Base-by-base conservation (phyloP, 2,797 vertebrate genomes). In the Valencia hispanica region DNA sequence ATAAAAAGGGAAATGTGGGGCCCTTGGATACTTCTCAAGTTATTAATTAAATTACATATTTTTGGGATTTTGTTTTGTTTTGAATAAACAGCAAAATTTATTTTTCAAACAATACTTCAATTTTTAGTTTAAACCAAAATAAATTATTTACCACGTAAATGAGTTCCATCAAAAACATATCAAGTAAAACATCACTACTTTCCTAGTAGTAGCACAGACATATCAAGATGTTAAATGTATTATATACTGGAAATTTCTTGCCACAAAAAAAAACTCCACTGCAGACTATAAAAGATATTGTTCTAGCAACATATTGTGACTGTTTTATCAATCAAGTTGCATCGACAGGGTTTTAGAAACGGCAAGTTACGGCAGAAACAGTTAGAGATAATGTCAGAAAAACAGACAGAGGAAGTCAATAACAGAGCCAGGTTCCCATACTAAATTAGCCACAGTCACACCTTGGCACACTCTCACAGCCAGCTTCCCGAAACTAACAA, bases 401-500 rank as follows among this genome's bases (percentile, higher is more conserved):
- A 70, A 82, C 77, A 78, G 85, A 77, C 68, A 79, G 77, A 86
- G 80, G 77, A 77, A 79, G 84, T 85, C 88, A 83, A 66, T 78
- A 81, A 81, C 70, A 77, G 57, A 77, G 71, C 86, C 77, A 69
- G 87, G 75, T 77, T 79, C 66, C 79, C 79, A 83, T 82, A 80
- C 80, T 80, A 88, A 88, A 93, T 91, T 89, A 89, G 71, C 80
- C 79, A 76, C 75, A 90, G 88, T 89, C 84, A 74, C 85, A 92
- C 87, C 78, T 80, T 88, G 89, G 86, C 91, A 89, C 86, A 86
- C 89, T 84, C 88, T 85, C 90, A 79, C 89, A 93, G 89, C 61
- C 83, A 50, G 86, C 79, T 86, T 87, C 90, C 86, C 14, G 79
- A 85, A 89, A 86, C 91, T 90, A 93, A 93, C 93, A 93, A 90